Base-by-base conservation (phyloP, 2,797 vertebrate species). In the Linurgus olivaceus region DNA sequence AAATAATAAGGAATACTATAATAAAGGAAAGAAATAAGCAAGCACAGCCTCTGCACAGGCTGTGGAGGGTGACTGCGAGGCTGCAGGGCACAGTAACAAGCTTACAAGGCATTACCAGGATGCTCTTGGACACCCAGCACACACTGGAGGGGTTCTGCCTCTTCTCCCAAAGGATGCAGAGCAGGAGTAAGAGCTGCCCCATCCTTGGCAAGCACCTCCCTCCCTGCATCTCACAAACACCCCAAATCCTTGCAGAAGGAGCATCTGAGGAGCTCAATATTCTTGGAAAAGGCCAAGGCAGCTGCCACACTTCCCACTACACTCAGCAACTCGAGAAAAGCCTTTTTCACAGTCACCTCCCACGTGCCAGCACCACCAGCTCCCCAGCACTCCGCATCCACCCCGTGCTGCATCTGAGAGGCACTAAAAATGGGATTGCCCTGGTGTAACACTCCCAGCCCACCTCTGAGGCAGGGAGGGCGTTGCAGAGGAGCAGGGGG, bases 301-400 rank as follows among this genome's bases (percentile, higher is more conserved):
- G 84, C 94, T 88, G 92, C 90, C 92, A 86, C 45, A 40, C 91
- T 92, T 96, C 68, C 61, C 72, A 80, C 90, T 40, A 76, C 50
- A 61, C 86, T 50, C 86, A 89, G 78, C 91, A 87, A 51, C 90
- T 68, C 54, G 2, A 91, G n/a, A 71, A 80, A 77, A 87, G 63
- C 21, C 86, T 80, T 80, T 88, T 90, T 91, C 91, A 66, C 92
- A 94, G 94, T 35, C 83, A 66, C 92, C 89, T 94, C 94, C 94
- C 66, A 93, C 87, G 55, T 59, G 90, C 91, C 93, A 91, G 57
- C 75, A 89, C 33, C 54, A 47, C 17, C 57, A 82, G 84, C 81
- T 94, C 78, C 86, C 74, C 0, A 59, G 20, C 82, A 13, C 71
- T 79, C 62, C 31, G 31, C 29, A 68, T 81, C 66, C 23, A 52